Evolutionary conservation across 2,888 invertebrate species (phyloP).

Genomic region (Subacronicta megacephala): DNA sequence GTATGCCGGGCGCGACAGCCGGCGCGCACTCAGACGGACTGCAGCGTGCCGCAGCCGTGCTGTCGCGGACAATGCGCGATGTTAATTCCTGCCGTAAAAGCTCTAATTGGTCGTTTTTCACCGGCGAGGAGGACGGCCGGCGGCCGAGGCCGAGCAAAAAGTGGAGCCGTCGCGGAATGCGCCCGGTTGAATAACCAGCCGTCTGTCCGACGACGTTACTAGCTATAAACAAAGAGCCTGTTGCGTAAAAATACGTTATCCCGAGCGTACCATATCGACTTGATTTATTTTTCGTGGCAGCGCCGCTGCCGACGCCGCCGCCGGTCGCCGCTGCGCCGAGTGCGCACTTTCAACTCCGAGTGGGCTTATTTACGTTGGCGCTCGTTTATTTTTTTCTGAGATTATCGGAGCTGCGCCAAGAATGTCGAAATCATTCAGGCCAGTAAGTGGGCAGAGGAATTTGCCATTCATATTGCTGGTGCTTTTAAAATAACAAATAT

Average conservation of each 20-base stretch:
- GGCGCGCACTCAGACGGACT: constrained; percentile 19
- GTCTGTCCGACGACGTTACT: constrained; percentile 74
- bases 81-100: constrained; percentile 84
- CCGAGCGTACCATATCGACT: constrained; percentile 74
- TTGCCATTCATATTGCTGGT: constrained; percentile 86
- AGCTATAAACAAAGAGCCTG: constrained; percentile 85
- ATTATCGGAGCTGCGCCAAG: constrained; percentile 88
- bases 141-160: constrained; percentile 80
- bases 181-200: constrained; percentile 88
- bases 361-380: constrained; percentile 83
- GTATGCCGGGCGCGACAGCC: constrained; percentile 17
- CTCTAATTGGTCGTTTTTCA: constrained; percentile 84
- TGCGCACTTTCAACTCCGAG: constrained; percentile 76
- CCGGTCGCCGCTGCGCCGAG: constrained; percentile 33
- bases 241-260: constrained; percentile 89
- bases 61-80: constrained; percentile 73
- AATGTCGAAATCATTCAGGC: constrained; percentile 89
- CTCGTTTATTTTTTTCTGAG: constrained; percentile 84
- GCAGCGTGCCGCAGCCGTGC: constrained; percentile 41
- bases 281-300: constrained; percentile 83
- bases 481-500: constrained; percentile 71
- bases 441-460: constrained; percentile 88
- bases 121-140: constrained; percentile 63
- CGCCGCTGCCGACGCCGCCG: constrained; percentile 38
- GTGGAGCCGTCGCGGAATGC: constrained; percentile 86